These are phyloP conservation scores for Paelopatides confundens DNA, from an alignment of 53 echinoderm and acorn worm species.

Conservation along the genomic window DNA sequence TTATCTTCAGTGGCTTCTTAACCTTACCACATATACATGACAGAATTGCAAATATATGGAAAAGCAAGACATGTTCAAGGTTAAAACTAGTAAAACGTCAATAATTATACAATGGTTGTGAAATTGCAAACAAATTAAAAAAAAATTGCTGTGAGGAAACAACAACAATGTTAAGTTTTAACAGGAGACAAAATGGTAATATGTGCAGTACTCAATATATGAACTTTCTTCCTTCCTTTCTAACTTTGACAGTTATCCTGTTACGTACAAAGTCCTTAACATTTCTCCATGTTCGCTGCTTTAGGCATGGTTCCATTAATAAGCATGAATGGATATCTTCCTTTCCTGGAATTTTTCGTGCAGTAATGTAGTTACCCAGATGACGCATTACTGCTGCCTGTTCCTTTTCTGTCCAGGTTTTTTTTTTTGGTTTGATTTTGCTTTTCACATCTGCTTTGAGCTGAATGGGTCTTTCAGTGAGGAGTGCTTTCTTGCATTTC, in stretches of 20 bases:
- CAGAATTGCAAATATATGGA: too few species aligned
- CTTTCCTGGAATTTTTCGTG: constrained; percentile 47
- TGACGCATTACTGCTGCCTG: constrained; percentile 46
- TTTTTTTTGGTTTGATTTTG: constrained; percentile 35
- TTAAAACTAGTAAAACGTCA: too few species aligned
- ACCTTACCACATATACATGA: too few species aligned
- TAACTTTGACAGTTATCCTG: constrained; percentile 30
- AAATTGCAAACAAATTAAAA: too few species aligned
- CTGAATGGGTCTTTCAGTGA: background rate
- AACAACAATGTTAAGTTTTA: too few species aligned
- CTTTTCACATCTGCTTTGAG: background rate
- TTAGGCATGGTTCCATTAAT: constrained; percentile 26
- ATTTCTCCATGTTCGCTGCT: constrained; percentile 61
- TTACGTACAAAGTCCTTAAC: constrained; percentile 64
- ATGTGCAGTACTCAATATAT: too few species aligned
- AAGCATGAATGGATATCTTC: constrained; percentile 26
- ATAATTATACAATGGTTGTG: too few species aligned
- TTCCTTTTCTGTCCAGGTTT: constrained; percentile 46
- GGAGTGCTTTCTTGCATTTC: background rate
- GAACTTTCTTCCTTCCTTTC: constrained; percentile 8
- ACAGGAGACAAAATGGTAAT: too few species aligned
- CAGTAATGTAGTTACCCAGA: constrained; percentile 47
- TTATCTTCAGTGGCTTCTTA: too few species aligned
- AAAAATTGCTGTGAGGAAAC: too few species aligned
- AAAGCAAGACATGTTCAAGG: too few species aligned